Evolutionary conservation across 2,797 vertebrate genomes (phyloP), one percentile per base, ranked within the genome.

Genomic region (Takifugu ocellatus): DNA sequence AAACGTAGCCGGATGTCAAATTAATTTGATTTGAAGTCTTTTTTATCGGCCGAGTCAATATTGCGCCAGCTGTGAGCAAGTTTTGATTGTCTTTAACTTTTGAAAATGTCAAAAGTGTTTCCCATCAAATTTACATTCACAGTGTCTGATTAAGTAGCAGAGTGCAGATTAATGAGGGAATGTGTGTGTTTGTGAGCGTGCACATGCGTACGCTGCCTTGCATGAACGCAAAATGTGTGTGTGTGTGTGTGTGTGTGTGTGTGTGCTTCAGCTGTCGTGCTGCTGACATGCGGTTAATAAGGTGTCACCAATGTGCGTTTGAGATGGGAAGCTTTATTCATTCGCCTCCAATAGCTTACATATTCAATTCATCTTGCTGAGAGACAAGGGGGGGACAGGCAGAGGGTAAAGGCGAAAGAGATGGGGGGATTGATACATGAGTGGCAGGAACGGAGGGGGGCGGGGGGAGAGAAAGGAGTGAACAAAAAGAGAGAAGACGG

Each of bases 201-300:
- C 16, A 25, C 6, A 14, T 61, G 65, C 9, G 6, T 8, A 49
- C 11, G 43, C 57, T 53, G 2, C 42, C 47, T 53, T 52, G 54
- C 31, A 46, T 17, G 51, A 43, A 47, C 27, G 4, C 27, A 29
- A 29, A 29, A 5, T 29, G 4, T 29, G 4, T 7, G 27, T 59
- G 47, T 57, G 31, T 33, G 54, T 24, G 16, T 2, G 17, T 16
- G 24, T 31, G 54, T 11, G 33, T 51, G 49, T 74, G 74, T 45
- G 71, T 29, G 61, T 4, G 63, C 70, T 76, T 57, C 55, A 60
- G 81, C 84, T 87, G 86, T 85, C 88, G 83, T 85, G 88, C 78
- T 75, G 83, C 71, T 89, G 88, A 89, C 88, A 85, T 85, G 86
- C 73, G 78, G 84, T 88, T 89, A 89, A 89, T 89, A 89, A 88